Conservation (phyloP, 1,140 invertebrate species). For the Atta cephalotes region DNA sequence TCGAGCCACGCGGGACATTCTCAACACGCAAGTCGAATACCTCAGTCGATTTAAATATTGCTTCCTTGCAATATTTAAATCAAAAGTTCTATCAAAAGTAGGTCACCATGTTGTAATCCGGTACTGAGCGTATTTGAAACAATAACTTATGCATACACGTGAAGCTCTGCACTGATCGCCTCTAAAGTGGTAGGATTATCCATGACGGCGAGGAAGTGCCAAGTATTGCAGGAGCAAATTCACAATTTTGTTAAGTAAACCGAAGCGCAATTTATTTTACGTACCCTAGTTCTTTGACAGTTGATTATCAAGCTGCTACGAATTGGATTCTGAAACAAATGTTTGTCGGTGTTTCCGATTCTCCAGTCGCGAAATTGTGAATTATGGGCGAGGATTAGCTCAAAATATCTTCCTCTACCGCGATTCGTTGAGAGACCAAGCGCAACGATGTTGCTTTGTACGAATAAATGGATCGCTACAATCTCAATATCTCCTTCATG, state of each 20-base stretch:
- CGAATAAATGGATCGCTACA: conserved; percentile 56
- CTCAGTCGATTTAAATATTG: conserved; percentile 27
- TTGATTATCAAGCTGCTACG: conserved; percentile 12
- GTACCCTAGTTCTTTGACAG: neutral
- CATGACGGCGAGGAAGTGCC: neutral
- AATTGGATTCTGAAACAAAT: conserved; percentile 30
- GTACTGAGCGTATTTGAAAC: neutral
- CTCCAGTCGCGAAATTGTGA: neutral
- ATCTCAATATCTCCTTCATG: conserved; percentile 63
- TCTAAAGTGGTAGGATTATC: conserved; percentile 7
- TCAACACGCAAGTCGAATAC: neutral
- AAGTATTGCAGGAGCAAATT: conserved; percentile 1
- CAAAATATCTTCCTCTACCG: conserved; percentile 11
- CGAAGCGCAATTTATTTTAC: conserved; percentile 12
- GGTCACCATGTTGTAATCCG: neutral
- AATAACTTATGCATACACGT: conserved; percentile 14
- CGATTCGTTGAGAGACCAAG: neutral
- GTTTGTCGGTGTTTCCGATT: conserved; percentile 11
- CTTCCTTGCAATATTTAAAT: neutral
- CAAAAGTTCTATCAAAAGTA: neutral
- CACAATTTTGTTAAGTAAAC: conserved; percentile 22
- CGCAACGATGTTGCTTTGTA: conserved; percentile 33
- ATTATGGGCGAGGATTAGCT: neutral
- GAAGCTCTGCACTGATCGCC: neutral
- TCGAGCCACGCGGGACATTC: conserved; percentile 13